These are phyloP conservation scores for Candidula unifasciata DNA, from an alignment of 2,888 invertebrate species.

Conservation along the genomic window DNA sequence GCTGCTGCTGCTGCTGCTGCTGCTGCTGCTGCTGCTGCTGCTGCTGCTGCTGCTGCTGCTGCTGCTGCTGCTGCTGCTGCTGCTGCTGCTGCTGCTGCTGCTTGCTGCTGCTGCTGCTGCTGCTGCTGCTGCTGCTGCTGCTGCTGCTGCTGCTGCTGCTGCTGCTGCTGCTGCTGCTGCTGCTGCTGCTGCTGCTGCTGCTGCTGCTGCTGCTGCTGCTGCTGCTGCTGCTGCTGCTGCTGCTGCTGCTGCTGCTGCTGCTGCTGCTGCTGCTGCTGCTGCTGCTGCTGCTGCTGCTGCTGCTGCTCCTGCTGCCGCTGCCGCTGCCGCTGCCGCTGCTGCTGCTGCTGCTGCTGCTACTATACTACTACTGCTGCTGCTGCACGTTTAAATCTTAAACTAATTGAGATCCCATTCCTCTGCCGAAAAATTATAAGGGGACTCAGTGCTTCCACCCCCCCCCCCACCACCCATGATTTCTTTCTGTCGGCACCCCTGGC, in stretches of 20 bases:
- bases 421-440: not conserved
- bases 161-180: not conserved
- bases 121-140: not conserved
- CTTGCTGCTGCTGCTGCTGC: not conserved
- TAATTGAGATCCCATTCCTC: not conserved
- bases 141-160: not conserved
- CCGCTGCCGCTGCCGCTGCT: not conserved
- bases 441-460: no score
- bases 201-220: not conserved
- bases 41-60: not conserved
- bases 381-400: not conserved
- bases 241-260: not conserved
- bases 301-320: not conserved
- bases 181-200: not conserved
- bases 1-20: not conserved
- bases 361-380: no score
- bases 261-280: not conserved
- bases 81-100: not conserved
- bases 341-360: not conserved
- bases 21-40: not conserved
- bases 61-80: not conserved
- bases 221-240: not conserved
- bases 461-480: no score
- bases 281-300: not conserved
- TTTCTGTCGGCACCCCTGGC: no score